Conservation (phyloP, 2,113 vertebrate species). For the Petroica traversi region DNA sequence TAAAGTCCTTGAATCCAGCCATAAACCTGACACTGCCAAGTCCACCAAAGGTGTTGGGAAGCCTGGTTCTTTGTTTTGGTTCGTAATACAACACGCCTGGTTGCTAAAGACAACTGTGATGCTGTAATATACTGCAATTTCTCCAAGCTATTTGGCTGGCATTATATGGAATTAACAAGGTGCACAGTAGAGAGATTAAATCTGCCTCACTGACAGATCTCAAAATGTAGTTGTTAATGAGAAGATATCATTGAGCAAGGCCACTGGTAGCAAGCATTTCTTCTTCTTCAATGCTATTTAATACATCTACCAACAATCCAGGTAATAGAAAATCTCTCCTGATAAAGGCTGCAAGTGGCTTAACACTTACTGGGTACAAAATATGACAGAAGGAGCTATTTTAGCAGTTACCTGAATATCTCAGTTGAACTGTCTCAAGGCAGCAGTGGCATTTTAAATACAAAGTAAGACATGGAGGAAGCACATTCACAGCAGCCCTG, state of each 20-base stretch:
- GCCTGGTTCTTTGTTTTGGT: background rate
- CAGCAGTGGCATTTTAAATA: constrained; percentile 9
- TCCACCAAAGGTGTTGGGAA: background rate
- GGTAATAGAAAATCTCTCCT: background rate
- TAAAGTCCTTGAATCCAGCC: background rate
- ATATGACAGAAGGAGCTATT: background rate
- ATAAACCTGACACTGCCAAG: background rate
- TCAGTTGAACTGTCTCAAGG: background rate
- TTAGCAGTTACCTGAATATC: background rate
- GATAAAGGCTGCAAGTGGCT: background rate
- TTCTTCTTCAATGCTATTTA: background rate
- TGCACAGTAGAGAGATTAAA: constrained; percentile 49
- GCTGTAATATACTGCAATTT: background rate
- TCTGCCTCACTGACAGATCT: constrained; percentile 56
- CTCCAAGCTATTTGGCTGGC: constrained; percentile 51
- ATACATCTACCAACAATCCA: background rate
- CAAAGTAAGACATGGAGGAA: background rate
- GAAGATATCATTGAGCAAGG: constrained; percentile 28
- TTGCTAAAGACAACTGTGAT: constrained; percentile 34
- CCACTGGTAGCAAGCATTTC: background rate
- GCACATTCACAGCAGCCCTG: background rate
- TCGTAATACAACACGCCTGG: background rate
- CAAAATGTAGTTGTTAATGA: constrained; percentile 55
- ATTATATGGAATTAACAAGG: constrained; percentile 62
- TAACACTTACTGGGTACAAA: background rate